phyloP scores from a whole-genome alignment of 2,113 vertebrate species.

The Notothenia rossii region DNA sequence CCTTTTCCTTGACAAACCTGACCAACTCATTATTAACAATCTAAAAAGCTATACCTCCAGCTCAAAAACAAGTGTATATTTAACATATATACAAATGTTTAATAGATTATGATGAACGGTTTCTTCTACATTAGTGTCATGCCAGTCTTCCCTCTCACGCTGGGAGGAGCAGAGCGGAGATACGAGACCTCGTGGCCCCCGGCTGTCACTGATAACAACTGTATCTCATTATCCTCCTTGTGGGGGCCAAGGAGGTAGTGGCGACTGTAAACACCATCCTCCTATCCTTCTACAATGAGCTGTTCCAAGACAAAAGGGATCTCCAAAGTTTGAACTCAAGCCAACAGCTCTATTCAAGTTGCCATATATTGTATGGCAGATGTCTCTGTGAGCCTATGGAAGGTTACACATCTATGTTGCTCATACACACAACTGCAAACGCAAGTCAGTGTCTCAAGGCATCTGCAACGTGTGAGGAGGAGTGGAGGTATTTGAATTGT shows the following conservation, averaged over 20 bases:
- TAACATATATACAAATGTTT: neutral
- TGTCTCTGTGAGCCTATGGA: conserved; percentile 74
- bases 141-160: conserved; percentile 48
- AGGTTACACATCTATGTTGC: conserved; percentile 60
- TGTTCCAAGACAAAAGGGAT: conserved; percentile 70
- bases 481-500: conserved; percentile 41
- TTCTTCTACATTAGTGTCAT: conserved; percentile 40
- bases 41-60: conserved; percentile 1
- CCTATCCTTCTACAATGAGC: conserved; percentile 70
- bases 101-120: neutral
- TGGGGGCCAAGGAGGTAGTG: conserved; percentile 62
- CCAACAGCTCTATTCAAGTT: conserved; percentile 75
- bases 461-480: conserved; percentile 36
- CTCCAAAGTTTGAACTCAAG: conserved; percentile 71
- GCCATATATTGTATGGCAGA: conserved; percentile 72
- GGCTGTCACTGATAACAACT: conserved; percentile 79
- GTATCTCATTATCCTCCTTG: conserved; percentile 79
- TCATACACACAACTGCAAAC: conserved; percentile 37
- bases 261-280: conserved; percentile 71
- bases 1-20: neutral
- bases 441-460: conserved; percentile 32
- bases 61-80: conserved; percentile 1
- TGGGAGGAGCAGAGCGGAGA: conserved; percentile 55
- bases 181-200: conserved; percentile 60
- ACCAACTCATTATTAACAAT: neutral